Percentiles rank a stretch among this genome's conserved stretches.
phyloP scores from a whole-genome alignment of 2,113 vertebrate species.

The Pterocles gutturalis region DNA sequence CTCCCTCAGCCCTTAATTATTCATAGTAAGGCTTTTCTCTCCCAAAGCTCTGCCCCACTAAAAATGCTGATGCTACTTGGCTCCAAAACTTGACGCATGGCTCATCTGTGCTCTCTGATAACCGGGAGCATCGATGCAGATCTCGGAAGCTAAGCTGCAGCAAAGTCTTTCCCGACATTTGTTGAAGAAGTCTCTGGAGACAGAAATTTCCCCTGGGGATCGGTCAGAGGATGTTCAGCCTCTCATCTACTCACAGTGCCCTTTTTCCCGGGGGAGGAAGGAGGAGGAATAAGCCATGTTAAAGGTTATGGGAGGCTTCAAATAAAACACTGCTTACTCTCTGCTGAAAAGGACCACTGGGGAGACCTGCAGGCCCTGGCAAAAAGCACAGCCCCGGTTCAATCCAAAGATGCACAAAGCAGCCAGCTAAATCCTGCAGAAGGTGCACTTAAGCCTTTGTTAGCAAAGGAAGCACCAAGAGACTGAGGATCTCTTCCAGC shows the following conservation, averaged over 20 bases:
- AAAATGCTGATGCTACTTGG: conserved; percentile 25
- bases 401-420: neutral
- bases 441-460: neutral
- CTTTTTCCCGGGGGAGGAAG: neutral
- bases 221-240: neutral
- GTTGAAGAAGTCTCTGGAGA: neutral
- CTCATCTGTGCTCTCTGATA: neutral
- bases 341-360: neutral
- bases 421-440: neutral
- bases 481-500: neutral
- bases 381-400: neutral
- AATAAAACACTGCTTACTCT: neutral
- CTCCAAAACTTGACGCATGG: neutral
- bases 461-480: neutral
- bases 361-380: neutral
- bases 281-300: neutral
- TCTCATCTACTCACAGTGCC: neutral
- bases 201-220: neutral
- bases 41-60: neutral
- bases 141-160: neutral
- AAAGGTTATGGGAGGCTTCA: neutral
- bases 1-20: neutral
- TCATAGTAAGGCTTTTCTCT: conserved; percentile 6
- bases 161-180: neutral
- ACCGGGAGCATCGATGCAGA: neutral